Evolutionary conservation across 2,113 vertebrate species (phyloP).

Genomic region (western clawed frog (Xenopus tropicalis)): UCB_Xtro_10.0 CM004444.2:51626001-51626500

Average conservation of each 20-base stretch:
- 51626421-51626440: slow-evolving; percentile 7
- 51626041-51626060: no score
- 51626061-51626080: no score
- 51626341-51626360: slow-evolving; percentile 13
- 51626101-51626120: no score
- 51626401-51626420: slow-evolving; percentile 23
- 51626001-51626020: no score
- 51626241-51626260: neutral
- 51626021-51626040: no score
- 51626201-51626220: neutral
- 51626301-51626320: neutral
- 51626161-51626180: neutral
- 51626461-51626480: slow-evolving; percentile 3
- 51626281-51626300: neutral
- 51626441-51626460: slow-evolving; percentile 3
- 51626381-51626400: slow-evolving; percentile 21
- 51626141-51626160: neutral
- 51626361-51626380: slow-evolving; percentile 21
- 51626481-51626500: neutral
- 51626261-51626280: neutral
- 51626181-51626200: slow-evolving; percentile 8
- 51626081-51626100: no score
- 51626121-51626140: no score
- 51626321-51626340: neutral
- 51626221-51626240: slow-evolving; percentile 24